phyloP scores from a whole-genome alignment of 2,113 vertebrate species.

The Verasper variegatus region DNA sequence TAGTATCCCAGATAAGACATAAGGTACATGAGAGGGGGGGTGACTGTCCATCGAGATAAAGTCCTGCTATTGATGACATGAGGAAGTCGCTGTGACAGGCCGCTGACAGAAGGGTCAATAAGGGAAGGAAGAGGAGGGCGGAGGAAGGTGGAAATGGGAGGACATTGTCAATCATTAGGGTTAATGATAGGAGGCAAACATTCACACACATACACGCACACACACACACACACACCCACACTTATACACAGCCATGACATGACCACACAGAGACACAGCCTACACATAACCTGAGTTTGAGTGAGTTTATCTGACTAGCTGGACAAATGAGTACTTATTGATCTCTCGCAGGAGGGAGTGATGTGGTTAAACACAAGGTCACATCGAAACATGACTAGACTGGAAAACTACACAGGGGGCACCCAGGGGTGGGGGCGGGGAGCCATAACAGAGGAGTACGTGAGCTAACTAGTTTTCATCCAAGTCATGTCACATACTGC shows the following conservation, averaged over 20 bases:
- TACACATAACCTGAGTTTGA: slow-evolving; percentile 19
- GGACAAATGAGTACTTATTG: slow-evolving; percentile 58
- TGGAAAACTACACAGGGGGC: slow-evolving; percentile 5
- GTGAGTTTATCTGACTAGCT: slow-evolving; percentile 19
- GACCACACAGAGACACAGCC: slow-evolving; percentile 8
- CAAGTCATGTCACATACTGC: too few species aligned
- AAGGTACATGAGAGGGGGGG: slow-evolving; percentile 50
- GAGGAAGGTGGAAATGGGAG: slow-evolving; percentile 44
- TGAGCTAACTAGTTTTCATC: too few species aligned
- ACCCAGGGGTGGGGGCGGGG: neutral
- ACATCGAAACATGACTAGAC: slow-evolving; percentile 31
- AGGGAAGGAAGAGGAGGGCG: slow-evolving; percentile 52
- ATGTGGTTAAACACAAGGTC: slow-evolving; percentile 63
- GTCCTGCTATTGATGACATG: slow-evolving; percentile 70
- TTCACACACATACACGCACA: slow-evolving; percentile 20
- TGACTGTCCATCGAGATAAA: slow-evolving; percentile 73
- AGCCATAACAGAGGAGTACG: too few species aligned
- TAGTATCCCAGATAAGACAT: slow-evolving; percentile 65
- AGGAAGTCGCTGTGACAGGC: slow-evolving; percentile 70
- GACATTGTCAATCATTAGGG: slow-evolving; percentile 75
- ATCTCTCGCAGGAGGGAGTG: slow-evolving; percentile 31
- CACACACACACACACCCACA: neutral
- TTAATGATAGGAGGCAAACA: slow-evolving; percentile 63
- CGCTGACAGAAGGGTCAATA: slow-evolving; percentile 78
- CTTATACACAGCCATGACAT: neutral